Percentiles rank a stretch among this genome's conserved stretches.
These are phyloP conservation scores for Typhlichthys eigenmanni DNA, from an alignment of 2,797 vertebrate species.

Conservation along the genomic window DNA sequence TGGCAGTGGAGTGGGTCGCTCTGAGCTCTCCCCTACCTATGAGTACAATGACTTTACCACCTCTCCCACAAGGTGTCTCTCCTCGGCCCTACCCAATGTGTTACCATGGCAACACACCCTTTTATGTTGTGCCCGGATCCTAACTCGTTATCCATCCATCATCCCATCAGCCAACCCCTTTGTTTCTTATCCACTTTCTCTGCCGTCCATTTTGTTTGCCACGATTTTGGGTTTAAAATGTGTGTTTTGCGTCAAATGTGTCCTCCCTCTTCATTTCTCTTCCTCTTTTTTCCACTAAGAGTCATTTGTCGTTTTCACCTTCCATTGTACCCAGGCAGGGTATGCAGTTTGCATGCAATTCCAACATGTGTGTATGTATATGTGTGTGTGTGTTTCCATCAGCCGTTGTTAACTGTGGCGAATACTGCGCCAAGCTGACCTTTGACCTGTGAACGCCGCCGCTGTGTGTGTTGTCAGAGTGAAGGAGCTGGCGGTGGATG, in stretches of 20 bases:
- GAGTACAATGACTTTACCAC: constrained; percentile 87
- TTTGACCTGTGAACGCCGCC: background rate
- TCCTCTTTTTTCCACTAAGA: no score
- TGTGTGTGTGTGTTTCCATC: background rate
- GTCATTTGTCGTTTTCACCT: no score
- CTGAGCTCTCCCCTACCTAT: constrained; percentile 92
- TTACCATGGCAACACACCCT: background rate
- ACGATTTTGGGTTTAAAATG: no score
- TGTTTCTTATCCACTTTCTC: background rate
- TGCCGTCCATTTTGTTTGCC: background rate
- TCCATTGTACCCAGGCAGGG: background rate
- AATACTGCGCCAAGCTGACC: background rate
- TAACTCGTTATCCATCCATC: background rate
- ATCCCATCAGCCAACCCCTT: background rate
- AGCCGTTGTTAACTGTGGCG: background rate
- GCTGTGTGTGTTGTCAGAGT: constrained; percentile 73
- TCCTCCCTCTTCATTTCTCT: background rate
- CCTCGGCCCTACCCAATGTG: background rate
- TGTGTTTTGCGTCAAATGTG: background rate
- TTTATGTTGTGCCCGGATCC: background rate
- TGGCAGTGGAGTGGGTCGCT: constrained; percentile 83
- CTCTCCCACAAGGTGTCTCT: constrained; percentile 77
- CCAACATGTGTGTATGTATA: background rate
- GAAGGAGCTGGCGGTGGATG: constrained; percentile 87
- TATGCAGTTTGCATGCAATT: constrained; percentile 5